Evolutionary conservation across 2,797 vertebrate species (phyloP).

Genomic region (Lepilemur septentrionalis): DNA sequence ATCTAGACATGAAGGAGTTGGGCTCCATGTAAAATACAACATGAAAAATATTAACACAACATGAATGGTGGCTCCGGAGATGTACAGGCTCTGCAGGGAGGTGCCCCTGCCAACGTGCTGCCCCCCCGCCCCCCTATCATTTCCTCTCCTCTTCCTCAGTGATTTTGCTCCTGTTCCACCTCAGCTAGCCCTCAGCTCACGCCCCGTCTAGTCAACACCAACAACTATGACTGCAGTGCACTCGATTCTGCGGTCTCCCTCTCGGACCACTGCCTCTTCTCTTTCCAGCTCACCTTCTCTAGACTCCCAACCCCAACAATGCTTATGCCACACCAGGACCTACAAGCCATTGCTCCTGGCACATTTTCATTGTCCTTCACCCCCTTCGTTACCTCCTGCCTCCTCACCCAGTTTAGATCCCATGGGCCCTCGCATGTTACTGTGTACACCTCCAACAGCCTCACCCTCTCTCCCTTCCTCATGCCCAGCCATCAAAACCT

Average conservation of each 20-base stretch:
- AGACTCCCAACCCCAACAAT: neutral
- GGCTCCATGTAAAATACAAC: neutral
- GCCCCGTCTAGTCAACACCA: neutral
- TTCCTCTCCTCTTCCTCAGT: neutral
- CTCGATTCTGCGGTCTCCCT: neutral
- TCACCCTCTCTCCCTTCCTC: neutral
- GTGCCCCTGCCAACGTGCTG: neutral
- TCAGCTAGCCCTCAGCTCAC: neutral
- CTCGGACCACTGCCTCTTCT: neutral
- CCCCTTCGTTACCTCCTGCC: neutral
- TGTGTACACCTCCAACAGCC: neutral
- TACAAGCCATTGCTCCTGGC: neutral
- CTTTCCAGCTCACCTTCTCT: neutral
- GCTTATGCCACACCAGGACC: neutral
- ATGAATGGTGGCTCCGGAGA: neutral
- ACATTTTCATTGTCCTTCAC: neutral
- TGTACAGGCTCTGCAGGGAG: neutral
- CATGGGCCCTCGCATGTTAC: neutral
- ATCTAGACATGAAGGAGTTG: neutral
- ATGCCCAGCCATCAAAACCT: neutral
- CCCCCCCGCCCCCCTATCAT: too few relatives aligned
- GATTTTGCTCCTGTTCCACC: neutral
- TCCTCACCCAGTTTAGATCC: neutral
- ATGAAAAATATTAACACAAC: neutral
- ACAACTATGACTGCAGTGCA: accelerated